Percentiles rank a stretch among this genome's conserved stretches.
Evolutionary conservation across 2,113 vertebrate species (phyloP).

Genomic region (Nesoenas mayeri): DNA sequence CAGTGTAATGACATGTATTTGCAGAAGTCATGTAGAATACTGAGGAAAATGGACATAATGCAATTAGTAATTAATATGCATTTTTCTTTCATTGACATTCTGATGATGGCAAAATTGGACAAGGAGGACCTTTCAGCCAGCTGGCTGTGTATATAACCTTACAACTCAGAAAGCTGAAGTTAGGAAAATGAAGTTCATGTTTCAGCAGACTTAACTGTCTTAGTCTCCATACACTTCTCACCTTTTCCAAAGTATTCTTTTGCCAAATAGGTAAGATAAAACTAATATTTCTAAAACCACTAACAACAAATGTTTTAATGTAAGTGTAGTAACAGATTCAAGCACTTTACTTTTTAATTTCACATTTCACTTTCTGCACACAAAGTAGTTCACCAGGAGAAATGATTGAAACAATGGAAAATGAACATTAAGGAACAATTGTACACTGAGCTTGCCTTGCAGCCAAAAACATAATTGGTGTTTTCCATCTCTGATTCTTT

Average conservation of each 20-base stretch:
- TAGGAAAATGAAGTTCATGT: not conserved
- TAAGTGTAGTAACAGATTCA: not conserved
- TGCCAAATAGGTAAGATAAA: conserved; percentile 11
- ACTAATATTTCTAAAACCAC: not conserved
- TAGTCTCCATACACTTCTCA: not conserved
- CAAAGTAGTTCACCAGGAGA: not conserved
- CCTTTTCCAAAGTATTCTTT: not conserved
- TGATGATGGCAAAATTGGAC: not conserved
- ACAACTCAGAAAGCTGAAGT: not conserved
- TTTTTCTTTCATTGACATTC: not conserved
- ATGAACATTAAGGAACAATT: not conserved
- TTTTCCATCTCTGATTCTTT: not conserved
- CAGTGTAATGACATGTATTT: not conserved
- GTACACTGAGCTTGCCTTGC: not conserved
- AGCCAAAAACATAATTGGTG: not conserved
- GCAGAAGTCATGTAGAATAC: not conserved
- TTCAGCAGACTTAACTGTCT: not conserved
- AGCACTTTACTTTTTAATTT: not conserved
- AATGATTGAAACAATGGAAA: not conserved
- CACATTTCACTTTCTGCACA: not conserved
- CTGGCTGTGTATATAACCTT: not conserved
- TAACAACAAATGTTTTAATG: not conserved
- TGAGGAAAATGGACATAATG: not conserved
- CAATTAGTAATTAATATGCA: not conserved
- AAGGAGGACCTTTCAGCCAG: not conserved